Evolutionary conservation across 2,888 invertebrate species (phyloP).

Genomic region (Mellilla xanthometata): DNA sequence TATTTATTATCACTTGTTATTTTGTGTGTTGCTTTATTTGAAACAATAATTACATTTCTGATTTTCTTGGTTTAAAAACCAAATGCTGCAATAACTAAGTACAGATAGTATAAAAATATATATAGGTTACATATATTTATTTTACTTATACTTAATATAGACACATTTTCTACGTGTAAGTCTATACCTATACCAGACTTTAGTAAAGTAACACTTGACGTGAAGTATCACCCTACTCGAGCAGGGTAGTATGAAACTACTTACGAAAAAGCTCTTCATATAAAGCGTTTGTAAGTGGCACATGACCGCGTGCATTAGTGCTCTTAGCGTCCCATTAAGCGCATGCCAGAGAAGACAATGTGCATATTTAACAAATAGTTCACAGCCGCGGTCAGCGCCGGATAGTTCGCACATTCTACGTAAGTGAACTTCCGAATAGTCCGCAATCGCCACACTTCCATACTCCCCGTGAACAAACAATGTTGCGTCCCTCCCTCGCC

Average conservation of each 20-base stretch:
- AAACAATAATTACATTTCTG: no score
- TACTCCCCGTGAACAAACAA: constrained; percentile 40
- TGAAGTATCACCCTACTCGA: neutral
- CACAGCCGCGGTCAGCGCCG: constrained; percentile 44
- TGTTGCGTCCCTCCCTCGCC: constrained; percentile 31
- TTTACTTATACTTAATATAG: no score
- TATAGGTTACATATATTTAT: no score
- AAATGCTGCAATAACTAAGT: no score
- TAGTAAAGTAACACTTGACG: constrained; percentile 5
- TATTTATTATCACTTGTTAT: no score
- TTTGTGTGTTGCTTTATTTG: no score
- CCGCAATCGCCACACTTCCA: constrained; percentile 37
- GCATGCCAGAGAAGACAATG: constrained; percentile 40
- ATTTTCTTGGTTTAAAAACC: no score
- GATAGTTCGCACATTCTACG: constrained; percentile 55
- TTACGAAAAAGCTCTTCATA: constrained; percentile 8
- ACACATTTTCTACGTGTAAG: no score
- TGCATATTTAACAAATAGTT: constrained; percentile 53
- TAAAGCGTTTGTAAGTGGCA: constrained; percentile 27
- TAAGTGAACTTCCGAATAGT: constrained; percentile 46
- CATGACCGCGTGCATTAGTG: constrained; percentile 30
- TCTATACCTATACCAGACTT: no score
- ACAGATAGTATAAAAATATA: no score
- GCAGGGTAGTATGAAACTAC: neutral
- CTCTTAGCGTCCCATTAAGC: constrained; percentile 36